Evolutionary conservation across 2,797 vertebrate genomes (phyloP).

Genomic region (Diglossa cyanea): DNA sequence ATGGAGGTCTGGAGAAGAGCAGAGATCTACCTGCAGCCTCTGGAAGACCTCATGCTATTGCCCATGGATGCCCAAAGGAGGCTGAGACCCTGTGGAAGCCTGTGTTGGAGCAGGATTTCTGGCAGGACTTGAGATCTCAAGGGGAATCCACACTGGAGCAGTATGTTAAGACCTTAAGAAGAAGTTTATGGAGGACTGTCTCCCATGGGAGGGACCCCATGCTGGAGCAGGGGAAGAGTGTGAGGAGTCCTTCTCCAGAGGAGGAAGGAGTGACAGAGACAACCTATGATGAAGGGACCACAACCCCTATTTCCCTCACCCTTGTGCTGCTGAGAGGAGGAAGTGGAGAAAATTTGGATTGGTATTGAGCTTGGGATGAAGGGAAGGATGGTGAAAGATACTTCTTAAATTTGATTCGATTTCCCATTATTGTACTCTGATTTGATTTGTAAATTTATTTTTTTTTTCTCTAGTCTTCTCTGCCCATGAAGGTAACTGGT

Average conservation of each 20-base stretch:
- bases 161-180: not conserved
- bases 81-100: not conserved
- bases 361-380: not conserved
- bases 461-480: not conserved
- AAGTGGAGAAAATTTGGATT: not conserved
- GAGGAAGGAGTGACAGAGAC: not conserved
- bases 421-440: not conserved
- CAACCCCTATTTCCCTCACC: not conserved
- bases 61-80: fast-evolving
- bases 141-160: not conserved
- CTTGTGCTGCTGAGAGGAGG: not conserved
- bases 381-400: not conserved
- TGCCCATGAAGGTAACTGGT: not conserved
- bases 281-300: not conserved
- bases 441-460: not conserved
- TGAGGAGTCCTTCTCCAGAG: not conserved
- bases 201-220: not conserved
- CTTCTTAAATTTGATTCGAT: not conserved
- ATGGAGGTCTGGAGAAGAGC: not conserved
- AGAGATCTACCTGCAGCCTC: not conserved
- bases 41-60: not conserved
- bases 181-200: not conserved
- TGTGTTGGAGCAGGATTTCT: not conserved
- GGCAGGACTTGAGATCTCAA: not conserved
- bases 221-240: not conserved